phyloP scores from a whole-genome alignment of 2,113 vertebrate species.

The Phylloscopus trochilus region DNA sequence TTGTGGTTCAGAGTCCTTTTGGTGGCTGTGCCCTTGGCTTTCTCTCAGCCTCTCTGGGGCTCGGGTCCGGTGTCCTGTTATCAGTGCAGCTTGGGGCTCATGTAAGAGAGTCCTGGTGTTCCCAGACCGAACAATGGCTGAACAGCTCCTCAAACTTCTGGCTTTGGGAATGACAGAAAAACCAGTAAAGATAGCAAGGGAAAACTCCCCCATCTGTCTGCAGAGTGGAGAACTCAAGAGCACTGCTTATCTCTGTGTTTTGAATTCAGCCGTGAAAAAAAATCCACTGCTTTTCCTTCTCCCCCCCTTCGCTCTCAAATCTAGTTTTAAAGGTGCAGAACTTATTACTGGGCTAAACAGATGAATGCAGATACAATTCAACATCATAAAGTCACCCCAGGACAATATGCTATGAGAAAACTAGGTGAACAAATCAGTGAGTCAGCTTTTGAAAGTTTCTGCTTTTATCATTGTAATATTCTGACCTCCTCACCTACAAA shows the following conservation, averaged over 20 bases:
- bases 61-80: accelerated
- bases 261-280: accelerated
- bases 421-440: neutral
- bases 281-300: neutral
- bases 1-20: neutral
- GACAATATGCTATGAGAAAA: neutral
- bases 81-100: neutral
- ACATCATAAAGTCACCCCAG: neutral
- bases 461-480: neutral
- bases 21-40: too few species aligned
- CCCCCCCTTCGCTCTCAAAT: neutral
- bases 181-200: neutral
- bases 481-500: neutral
- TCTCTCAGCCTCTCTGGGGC: neutral
- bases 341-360: neutral
- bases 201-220: neutral
- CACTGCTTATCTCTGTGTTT: neutral
- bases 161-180: neutral
- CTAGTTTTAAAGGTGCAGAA: neutral
- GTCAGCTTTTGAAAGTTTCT: neutral
- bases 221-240: neutral
- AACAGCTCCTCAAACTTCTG: neutral
- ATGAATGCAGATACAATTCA: too few species aligned
- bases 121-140: accelerated
- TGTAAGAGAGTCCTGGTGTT: neutral